A percentile compares a stretch with the other conserved stretches of the same genome.
Evolutionary conservation across 2,797 vertebrate species (phyloP).

Genomic region (Thaleichthys pacificus): DNA sequence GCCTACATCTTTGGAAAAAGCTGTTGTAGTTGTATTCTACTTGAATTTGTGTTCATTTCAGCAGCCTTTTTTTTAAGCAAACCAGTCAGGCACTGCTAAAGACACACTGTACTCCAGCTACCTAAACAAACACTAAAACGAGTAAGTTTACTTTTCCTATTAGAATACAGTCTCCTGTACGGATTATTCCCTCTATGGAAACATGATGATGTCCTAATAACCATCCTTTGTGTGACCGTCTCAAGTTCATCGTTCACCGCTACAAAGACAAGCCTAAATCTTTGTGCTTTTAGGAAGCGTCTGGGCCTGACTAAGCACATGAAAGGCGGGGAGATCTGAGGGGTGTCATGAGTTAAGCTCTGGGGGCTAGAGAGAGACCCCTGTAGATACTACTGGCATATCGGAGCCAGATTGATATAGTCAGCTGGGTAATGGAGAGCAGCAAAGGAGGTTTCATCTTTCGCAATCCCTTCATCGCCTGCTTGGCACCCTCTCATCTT

Average conservation of each 20-base stretch:
- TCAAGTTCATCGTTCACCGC: constrained; percentile 1
- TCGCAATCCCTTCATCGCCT: constrained; percentile 59
- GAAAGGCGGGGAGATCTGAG: constrained; percentile 69
- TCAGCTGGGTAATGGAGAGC: constrained; percentile 55
- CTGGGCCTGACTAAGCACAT: constrained; percentile 58
- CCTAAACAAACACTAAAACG: neutral
- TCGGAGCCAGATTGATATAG: constrained; percentile 70
- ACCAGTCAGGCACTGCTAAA: neutral
- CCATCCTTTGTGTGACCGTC: constrained; percentile 1
- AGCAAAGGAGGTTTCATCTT: constrained; percentile 54
- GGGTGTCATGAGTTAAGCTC: constrained; percentile 65
- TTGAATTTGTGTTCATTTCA: neutral
- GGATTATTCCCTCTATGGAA: neutral
- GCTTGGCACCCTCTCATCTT: constrained; percentile 54
- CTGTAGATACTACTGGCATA: constrained; percentile 66
- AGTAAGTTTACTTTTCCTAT: neutral
- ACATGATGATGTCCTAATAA: constrained; percentile 37
- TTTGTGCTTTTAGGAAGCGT: constrained; percentile 60
- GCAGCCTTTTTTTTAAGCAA: too few relatives aligned
- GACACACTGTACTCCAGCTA: neutral
- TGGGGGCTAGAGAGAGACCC: constrained; percentile 56
- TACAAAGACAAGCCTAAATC: constrained; percentile 47
- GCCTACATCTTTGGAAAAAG: neutral
- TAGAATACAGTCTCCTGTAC: neutral
- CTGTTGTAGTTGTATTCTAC: neutral